Percentiles rank a stretch among this genome's conserved stretches.
These are phyloP conservation scores for Mythimna impura DNA, from an alignment of 2,888 invertebrate genomes.

Conservation along the genomic window DNA sequence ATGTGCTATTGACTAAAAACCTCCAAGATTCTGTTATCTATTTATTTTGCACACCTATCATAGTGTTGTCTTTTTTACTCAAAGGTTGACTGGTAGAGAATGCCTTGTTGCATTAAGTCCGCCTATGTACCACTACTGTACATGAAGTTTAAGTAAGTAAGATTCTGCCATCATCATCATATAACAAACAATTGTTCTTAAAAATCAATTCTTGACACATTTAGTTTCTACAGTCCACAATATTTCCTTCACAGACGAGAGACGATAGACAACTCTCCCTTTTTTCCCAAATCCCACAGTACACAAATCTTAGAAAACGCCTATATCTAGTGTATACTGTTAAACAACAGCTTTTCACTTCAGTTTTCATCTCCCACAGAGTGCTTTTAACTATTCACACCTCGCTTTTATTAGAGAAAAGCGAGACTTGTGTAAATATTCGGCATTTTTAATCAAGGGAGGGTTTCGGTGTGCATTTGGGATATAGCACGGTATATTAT, in stretches of 20 bases:
- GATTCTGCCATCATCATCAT: no score
- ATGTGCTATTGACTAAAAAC: no score
- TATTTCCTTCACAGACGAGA: not conserved
- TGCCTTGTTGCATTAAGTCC: no score
- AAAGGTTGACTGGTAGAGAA: no score
- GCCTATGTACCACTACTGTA: no score
- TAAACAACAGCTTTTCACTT: slow-evolving; percentile 43
- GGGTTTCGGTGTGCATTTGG: slow-evolving; percentile 61
- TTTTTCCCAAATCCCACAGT: slow-evolving; percentile 7
- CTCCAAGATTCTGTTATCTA: no score
- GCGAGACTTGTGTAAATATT: slow-evolving; percentile 62
- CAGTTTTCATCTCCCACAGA: slow-evolving; percentile 66
- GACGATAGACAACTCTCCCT: not conserved
- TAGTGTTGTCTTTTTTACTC: no score
- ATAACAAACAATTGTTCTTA: no score
- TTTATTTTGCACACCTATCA: no score
- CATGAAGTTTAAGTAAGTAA: no score
- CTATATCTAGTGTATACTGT: slow-evolving; percentile 31
- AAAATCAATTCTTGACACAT: not conserved
- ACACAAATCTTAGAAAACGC: slow-evolving; percentile 31
- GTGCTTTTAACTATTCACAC: slow-evolving; percentile 74
- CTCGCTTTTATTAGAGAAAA: slow-evolving; percentile 66
- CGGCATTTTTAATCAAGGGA: slow-evolving; percentile 70
- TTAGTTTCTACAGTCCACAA: not conserved
- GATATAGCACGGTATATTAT: slow-evolving; percentile 58